A percentile compares a stretch with the other conserved stretches of the same genome.
phyloP scores from a whole-genome alignment of 2,797 vertebrate species.

The Pipistrellus pygmaeus region DNA sequence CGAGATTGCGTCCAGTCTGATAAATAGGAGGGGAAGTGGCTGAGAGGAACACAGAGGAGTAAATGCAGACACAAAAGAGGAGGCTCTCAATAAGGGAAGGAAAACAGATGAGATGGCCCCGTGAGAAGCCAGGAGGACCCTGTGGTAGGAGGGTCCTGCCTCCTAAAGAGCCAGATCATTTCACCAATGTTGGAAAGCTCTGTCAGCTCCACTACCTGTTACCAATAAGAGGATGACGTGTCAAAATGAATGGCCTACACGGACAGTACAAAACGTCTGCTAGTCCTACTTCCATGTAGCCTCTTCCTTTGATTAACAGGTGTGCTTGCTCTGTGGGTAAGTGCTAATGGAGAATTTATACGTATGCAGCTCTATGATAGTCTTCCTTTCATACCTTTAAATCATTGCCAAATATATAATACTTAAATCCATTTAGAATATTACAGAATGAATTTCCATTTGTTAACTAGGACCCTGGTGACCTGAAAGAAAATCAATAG shows the following conservation, averaged over 20 bases:
- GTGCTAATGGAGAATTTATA: neutral
- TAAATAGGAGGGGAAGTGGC: accelerated
- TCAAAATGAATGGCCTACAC: neutral
- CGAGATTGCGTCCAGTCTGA: neutral
- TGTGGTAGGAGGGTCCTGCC: neutral
- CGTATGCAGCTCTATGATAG: neutral
- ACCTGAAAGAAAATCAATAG: conserved; percentile 47
- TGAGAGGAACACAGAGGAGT: neutral
- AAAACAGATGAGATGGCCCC: accelerated
- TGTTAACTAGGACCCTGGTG: conserved; percentile 20
- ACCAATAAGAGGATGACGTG: neutral
- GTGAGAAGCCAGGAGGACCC: neutral
- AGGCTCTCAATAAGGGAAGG: neutral
- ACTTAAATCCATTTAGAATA: conserved; percentile 56
- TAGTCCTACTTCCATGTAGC: neutral
- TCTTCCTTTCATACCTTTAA: conserved; percentile 46
- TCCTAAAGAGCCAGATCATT: neutral
- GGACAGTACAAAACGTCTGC: neutral
- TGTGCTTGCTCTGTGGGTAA: neutral
- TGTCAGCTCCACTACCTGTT: neutral
- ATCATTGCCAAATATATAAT: conserved; percentile 11
- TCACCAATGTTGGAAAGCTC: neutral
- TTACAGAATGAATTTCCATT: conserved; percentile 59
- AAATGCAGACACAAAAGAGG: neutral
- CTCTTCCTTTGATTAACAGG: conserved; percentile 39